Evolutionary conservation across 2,113 vertebrate genomes (phyloP), one percentile per base, ranked within the genome.

Genomic region (Piaya cayana): DNA sequence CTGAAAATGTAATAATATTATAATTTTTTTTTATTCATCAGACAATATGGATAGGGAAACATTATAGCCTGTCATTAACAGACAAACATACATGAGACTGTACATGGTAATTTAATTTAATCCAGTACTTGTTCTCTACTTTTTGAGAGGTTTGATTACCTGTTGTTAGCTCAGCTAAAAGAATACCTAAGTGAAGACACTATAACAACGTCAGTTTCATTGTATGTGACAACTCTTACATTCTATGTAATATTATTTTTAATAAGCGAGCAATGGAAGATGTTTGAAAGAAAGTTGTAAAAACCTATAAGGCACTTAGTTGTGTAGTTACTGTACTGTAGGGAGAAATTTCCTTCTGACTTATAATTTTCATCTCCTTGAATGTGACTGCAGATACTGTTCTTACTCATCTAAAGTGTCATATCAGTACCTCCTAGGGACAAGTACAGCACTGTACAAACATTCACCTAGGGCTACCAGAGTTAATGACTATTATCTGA

Each of bases 291-390:
- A 17, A 92, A 93, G 34, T 37, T 95, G 34, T 84, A 88, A 93
- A 95, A 82, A 37, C 34, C 17, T 65, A 5, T 39, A 65, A 79
- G 79, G 52, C 55, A 47, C 69, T 76, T 84, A 39, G 39, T 72
- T 94, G 50, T 83, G 36, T 79, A n/a, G 67, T 88, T 90, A 94
- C 9, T 83, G 79, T 87, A 77, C 96, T 71, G 55, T 3, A 68
- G 96, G 91, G 95, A 93, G 64, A 92, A 86, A 92, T 97, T 93
- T 93, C 56, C 86, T 95, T 93, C 89, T 89, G 69, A 75, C 93
- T 86, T 96, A 83, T 19, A 92, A 87, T 97, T 96, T 95, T 93
- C 84, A 90, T 86, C 30, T 82, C 67, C 62, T 68, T 60, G 67
- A 89, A 88, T 91, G 56, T 22, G 72, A 79, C 81, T 84, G 62